Percentiles rank a stretch among this genome's conserved stretches.
Evolutionary conservation across 2,888 invertebrate genomes (phyloP).

Genomic region (Sminthurinus aureus): DNA sequence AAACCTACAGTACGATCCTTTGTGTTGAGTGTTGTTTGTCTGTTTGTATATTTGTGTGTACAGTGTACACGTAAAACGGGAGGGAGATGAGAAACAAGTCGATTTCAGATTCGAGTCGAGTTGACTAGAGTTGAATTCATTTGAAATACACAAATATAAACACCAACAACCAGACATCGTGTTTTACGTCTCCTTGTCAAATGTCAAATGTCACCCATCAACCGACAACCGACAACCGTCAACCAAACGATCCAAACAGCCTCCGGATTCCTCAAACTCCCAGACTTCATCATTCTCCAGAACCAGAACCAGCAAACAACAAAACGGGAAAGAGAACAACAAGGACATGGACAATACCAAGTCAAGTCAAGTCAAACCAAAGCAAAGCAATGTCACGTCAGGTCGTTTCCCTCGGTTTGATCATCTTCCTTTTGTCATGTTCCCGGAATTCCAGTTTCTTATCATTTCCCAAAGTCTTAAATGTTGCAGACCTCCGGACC

Average conservation of each 20-base stretch:
- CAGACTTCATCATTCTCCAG: not conserved
- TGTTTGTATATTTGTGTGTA: no score
- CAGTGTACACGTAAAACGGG: no score
- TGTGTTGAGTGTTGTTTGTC: no score
- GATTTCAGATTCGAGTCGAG: no score
- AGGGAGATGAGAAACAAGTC: no score
- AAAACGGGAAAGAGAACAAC: no score
- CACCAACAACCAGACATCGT: not conserved
- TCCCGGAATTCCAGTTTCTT: not conserved
- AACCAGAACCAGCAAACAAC: not conserved
- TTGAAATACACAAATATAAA: not conserved
- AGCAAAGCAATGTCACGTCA: no score
- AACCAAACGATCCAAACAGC: not conserved
- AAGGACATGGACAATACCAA: no score
- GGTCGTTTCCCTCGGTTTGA: no score
- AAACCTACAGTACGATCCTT: no score
- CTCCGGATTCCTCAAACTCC: not conserved
- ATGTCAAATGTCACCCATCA: constrained; percentile 21
- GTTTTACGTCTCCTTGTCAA: not conserved
- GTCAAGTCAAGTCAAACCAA: no score
- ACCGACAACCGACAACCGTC: not conserved
- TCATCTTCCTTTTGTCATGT: not conserved
- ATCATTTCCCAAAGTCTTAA: not conserved
- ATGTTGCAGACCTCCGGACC: no score
- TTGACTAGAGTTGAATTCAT: not conserved